These are phyloP conservation scores for Catagonus wagneri DNA, from an alignment of 2,113 vertebrate genomes.

Conservation along the genomic window DNA sequence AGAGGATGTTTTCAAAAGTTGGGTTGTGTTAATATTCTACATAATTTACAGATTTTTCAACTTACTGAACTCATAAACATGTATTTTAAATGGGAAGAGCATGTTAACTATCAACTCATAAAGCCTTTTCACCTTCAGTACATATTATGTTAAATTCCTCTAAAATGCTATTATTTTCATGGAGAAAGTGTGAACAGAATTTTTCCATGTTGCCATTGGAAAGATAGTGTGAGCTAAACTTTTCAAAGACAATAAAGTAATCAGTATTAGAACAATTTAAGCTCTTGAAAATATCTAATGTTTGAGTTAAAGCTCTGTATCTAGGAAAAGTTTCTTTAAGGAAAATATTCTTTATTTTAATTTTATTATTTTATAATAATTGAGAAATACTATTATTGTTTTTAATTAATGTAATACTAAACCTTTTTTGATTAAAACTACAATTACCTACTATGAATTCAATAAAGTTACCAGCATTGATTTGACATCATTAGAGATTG, in stretches of 20 bases:
- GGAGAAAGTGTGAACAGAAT: neutral
- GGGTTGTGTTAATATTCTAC: neutral
- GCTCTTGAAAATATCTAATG: constrained; percentile 14
- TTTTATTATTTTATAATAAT: neutral
- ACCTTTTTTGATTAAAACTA: neutral
- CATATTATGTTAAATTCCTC: constrained; percentile 11
- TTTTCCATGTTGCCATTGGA: neutral
- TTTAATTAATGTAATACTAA: neutral
- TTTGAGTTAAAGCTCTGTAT: neutral
- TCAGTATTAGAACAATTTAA: neutral
- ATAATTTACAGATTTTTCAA: neutral
- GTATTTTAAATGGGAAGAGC: neutral
- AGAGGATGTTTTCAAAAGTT: neutral
- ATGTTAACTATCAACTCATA: neutral
- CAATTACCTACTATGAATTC: constrained; percentile 23
- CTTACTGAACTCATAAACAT: neutral
- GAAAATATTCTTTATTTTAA: neutral
- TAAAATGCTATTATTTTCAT: constrained; percentile 26
- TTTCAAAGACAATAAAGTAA: neutral
- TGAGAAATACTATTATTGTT: neutral
- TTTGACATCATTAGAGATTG: constrained; percentile 49
- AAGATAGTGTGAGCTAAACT: neutral
- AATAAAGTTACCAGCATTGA: constrained; percentile 52
- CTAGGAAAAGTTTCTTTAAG: constrained; percentile 36
- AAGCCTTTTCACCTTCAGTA: neutral